phyloP scores from a whole-genome alignment of 2,888 invertebrate genomes.

The Oegoconia quadripuncta region DNA sequence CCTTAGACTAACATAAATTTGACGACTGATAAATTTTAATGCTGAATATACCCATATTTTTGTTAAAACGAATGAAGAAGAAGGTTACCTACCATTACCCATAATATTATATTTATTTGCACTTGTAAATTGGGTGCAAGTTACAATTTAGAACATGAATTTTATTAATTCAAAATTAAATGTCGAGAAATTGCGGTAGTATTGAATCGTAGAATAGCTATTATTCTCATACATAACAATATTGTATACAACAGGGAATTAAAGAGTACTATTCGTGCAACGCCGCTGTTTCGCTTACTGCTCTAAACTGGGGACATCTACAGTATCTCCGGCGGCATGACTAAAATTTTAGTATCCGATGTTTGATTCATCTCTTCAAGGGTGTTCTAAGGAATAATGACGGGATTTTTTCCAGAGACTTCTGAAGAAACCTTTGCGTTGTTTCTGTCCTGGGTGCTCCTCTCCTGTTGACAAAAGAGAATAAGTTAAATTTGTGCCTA shows the following conservation, averaged over 20 bases:
- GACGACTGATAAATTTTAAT: background rate
- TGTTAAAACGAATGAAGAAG: conserved; percentile 3
- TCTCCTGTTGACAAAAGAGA: conserved; percentile 77
- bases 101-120: too few species aligned
- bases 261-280: too few species aligned
- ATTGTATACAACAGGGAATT: too few species aligned
- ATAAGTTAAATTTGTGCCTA: background rate
- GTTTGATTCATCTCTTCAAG: conserved; percentile 70
- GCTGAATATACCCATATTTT: background rate
- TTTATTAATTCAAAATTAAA: background rate
- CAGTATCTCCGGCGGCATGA: too few species aligned
- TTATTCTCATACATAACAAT: too few species aligned
- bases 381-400: conserved; percentile 92
- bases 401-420: conserved; percentile 93
- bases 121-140: conserved; percentile 11
- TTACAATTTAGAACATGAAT: conserved; percentile 1
- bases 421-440: conserved; percentile 93
- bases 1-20: background rate
- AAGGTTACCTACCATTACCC: background rate
- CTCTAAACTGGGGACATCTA: too few species aligned
- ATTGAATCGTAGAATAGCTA: too few species aligned
- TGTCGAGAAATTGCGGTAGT: background rate
- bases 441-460: conserved; percentile 83
- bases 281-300: background rate
- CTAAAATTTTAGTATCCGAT: conserved; percentile 1